These are phyloP conservation scores for Diarsia brunnea DNA, from an alignment of 2,888 invertebrate genomes.

Conservation along the genomic window DNA sequence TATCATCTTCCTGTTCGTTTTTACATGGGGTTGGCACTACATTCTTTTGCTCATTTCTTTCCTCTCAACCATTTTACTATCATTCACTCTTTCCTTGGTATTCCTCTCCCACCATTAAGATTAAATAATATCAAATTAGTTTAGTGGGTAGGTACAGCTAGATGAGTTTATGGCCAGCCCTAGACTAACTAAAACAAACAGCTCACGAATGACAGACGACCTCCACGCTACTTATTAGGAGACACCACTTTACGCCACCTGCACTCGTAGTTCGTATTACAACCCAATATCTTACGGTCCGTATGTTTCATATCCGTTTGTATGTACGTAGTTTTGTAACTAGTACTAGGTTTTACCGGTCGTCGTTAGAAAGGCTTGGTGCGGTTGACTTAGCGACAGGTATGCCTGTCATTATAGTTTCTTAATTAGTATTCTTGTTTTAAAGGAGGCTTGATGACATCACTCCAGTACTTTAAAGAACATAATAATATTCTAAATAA, in stretches of 20 bases:
- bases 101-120: neutral
- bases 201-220: conserved; percentile 59
- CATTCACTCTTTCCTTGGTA: neutral
- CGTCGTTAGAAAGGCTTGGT: neutral
- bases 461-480: conserved; percentile 2
- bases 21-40: neutral
- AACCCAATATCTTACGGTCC: conserved; percentile 41
- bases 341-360: neutral
- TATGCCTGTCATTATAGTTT: conserved; percentile 28
- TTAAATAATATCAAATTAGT: neutral
- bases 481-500: no score
- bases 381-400: conserved; percentile 6
- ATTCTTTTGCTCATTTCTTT: neutral
- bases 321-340: conserved; percentile 22
- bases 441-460: conserved; percentile 40
- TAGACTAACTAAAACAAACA: conserved; percentile 59
- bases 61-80: neutral
- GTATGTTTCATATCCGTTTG: conserved; percentile 41
- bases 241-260: conserved; percentile 45
- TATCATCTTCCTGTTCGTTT: neutral
- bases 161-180: conserved; percentile 5
- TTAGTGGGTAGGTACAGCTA: neutral
- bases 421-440: conserved; percentile 38
- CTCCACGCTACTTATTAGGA: conserved; percentile 54
- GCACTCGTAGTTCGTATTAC: conserved; percentile 10